A percentile compares a stretch with the other conserved stretches of the same genome.
Evolutionary conservation across 2,113 vertebrate genomes (phyloP).

Genomic region (Scopus umbretta): DNA sequence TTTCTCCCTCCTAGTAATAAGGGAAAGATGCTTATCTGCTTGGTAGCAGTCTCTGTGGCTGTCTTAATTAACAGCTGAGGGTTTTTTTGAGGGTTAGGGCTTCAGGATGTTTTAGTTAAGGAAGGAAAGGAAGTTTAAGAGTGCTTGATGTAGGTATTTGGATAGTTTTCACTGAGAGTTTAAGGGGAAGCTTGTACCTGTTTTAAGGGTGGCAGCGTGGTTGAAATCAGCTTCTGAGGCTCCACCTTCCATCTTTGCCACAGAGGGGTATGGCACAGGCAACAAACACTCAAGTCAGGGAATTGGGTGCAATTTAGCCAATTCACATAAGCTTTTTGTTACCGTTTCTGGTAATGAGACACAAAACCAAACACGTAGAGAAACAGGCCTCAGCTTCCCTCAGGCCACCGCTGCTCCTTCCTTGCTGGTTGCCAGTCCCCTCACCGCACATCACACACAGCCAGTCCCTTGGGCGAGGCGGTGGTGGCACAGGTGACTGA

Average conservation of each 20-base stretch:
- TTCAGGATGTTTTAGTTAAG: not conserved
- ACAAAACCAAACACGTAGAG: not conserved
- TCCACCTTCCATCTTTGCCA: not conserved
- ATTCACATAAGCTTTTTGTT: not conserved
- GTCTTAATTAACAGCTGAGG: not conserved
- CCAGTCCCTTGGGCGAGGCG: not conserved
- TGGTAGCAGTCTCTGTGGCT: not conserved
- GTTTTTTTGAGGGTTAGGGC: not conserved
- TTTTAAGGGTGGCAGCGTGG: not conserved
- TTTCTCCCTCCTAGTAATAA: not conserved
- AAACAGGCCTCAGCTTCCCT: not conserved
- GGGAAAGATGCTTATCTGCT: not conserved
- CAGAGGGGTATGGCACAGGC: not conserved
- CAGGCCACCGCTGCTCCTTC: accelerated
- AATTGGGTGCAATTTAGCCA: not conserved
- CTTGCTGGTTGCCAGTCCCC: not conserved
- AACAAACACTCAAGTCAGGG: not conserved
- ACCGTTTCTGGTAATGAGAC: not conserved
- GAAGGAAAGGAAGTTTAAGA: not conserved
- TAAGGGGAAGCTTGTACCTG: not conserved
- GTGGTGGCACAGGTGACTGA: not conserved
- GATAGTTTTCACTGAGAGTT: not conserved
- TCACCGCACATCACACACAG: too few relatives aligned
- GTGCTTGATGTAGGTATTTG: not conserved
- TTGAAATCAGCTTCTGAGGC: not conserved